Percentiles rank a stretch among this genome's conserved stretches.
Evolutionary conservation across 1,140 invertebrate genomes (phyloP).

Genomic region (Ceratosolen solmsi): DNA sequence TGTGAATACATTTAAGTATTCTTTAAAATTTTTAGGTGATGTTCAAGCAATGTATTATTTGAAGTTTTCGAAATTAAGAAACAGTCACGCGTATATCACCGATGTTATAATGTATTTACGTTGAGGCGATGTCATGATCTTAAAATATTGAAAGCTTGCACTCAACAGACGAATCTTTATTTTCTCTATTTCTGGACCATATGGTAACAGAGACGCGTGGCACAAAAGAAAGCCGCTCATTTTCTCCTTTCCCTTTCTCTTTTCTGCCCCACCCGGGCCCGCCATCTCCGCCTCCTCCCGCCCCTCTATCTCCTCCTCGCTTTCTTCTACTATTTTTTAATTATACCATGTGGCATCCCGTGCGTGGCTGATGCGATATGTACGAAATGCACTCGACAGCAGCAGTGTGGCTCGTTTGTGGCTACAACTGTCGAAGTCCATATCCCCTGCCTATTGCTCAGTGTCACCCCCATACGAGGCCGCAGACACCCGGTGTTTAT

Average conservation of each 20-base stretch:
- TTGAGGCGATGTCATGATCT: not conserved
- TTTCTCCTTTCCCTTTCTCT: not conserved
- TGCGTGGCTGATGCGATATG: conserved; percentile 39
- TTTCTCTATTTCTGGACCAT: conserved; percentile 58
- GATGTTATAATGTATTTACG: too few relatives aligned
- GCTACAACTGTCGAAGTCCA: conserved; percentile 62
- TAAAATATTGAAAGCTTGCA: not conserved
- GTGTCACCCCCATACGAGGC: not conserved
- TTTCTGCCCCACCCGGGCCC: not conserved
- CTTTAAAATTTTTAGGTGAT: too few relatives aligned
- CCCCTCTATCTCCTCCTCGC: conserved; percentile 25
- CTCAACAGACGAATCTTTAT: conserved; percentile 7
- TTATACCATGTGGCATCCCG: conserved; percentile 68
- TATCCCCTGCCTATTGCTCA: conserved; percentile 15
- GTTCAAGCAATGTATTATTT: too few relatives aligned
- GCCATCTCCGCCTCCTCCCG: not conserved
- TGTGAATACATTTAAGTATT: too few relatives aligned
- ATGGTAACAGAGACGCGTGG: conserved; percentile 64
- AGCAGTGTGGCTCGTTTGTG: conserved; percentile 57
- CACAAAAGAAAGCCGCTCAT: conserved; percentile 62
- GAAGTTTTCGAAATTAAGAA: too few relatives aligned
- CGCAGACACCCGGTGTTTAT: conserved; percentile 1
- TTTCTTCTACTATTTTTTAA: conserved; percentile 63
- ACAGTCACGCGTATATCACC: too few relatives aligned
- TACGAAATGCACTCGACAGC: not conserved